Percentiles rank a stretch among this genome's conserved stretches.
phyloP scores from a whole-genome alignment of 1,140 invertebrate genomes.

The Globodera ellingtonae region DNA sequence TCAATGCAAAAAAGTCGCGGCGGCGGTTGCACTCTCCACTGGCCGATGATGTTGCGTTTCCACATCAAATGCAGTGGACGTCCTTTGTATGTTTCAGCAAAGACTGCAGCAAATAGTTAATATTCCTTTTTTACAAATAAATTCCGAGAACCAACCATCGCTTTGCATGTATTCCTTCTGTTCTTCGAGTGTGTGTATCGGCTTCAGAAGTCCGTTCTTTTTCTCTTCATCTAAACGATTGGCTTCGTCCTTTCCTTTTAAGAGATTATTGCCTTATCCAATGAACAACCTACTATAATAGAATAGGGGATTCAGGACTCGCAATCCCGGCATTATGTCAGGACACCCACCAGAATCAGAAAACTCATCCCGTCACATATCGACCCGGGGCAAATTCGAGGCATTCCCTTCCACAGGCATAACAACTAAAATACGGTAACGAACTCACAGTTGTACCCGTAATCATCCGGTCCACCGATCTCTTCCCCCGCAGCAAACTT shows the following conservation, averaged over 20 bases:
- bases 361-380: too few relatives aligned
- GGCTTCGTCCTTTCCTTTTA: too few relatives aligned
- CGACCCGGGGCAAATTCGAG: too few relatives aligned
- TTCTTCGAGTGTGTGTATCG: constrained; percentile 60
- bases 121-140: constrained; percentile 11
- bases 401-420: too few relatives aligned
- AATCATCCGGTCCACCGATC: constrained; percentile 8
- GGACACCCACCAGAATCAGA: too few relatives aligned
- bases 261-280: too few relatives aligned
- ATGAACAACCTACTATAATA: too few relatives aligned
- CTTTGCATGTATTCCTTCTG: constrained; percentile 61
- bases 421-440: not conserved
- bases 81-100: constrained; percentile 59
- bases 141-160: constrained; percentile 45
- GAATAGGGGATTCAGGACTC: too few relatives aligned
- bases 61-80: constrained; percentile 60
- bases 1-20: constrained; percentile 64
- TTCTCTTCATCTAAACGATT: constrained; percentile 43
- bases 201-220: constrained; percentile 62
- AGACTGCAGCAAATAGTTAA: constrained; percentile 38
- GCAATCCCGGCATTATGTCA: too few relatives aligned
- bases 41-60: constrained; percentile 54
- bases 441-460: constrained; percentile 53
- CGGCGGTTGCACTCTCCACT: constrained; percentile 53
- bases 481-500: not conserved